These are phyloP conservation scores for Sinosuthora webbiana DNA, from an alignment of 2,113 vertebrate genomes.

Conservation along the genomic window DNA sequence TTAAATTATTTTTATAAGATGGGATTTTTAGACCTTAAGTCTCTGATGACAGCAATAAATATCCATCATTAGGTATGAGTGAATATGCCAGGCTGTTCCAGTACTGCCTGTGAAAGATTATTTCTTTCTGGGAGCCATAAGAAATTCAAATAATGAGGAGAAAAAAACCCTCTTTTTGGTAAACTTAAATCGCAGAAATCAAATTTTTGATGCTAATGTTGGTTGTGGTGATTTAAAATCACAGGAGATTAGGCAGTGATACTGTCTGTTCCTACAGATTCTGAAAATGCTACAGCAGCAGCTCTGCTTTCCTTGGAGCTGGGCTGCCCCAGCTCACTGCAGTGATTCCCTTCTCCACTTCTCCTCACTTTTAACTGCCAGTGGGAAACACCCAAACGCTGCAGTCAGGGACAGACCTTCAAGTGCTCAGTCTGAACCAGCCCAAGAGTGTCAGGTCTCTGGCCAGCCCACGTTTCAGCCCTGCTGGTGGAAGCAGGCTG, in stretches of 20 bases:
- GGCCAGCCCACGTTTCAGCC: accelerated
- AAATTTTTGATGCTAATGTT: neutral
- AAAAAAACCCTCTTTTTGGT: neutral
- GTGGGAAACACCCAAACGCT: neutral
- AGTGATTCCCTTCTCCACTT: neutral
- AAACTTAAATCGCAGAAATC: constrained; percentile 2
- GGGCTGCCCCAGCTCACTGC: accelerated
- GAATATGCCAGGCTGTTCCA: constrained; percentile 2
- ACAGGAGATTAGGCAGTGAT: neutral
- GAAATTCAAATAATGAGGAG: neutral
- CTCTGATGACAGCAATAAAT: constrained; percentile 46
- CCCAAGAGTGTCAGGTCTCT: accelerated
- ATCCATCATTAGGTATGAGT: constrained; percentile 25
- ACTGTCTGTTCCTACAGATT: neutral
- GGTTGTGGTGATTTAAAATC: neutral
- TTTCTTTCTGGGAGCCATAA: constrained; percentile 34
- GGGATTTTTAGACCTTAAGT: constrained; percentile 5
- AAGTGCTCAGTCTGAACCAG: neutral
- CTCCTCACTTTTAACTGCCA: neutral
- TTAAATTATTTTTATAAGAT: neutral
- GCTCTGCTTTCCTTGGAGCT: neutral
- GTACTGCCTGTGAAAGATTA: neutral
- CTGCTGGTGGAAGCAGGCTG: accelerated
- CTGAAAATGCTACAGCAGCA: neutral
- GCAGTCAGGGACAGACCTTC: neutral